Base-by-base conservation (phyloP, 2,888 invertebrate genomes). In the Volucella bombylans region DNA sequence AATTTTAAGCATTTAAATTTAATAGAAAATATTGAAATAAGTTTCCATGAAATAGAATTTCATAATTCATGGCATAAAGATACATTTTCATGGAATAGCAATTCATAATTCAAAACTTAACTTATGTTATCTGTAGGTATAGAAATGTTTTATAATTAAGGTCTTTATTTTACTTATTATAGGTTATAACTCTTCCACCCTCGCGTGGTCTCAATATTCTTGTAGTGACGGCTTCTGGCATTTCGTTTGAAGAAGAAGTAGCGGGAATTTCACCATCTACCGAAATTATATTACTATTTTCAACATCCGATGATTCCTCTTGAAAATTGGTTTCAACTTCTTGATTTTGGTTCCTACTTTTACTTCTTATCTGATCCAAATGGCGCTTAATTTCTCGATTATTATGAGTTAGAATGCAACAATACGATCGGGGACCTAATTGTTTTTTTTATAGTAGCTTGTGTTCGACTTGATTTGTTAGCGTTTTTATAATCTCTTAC, bases 401-500 rank as follows among this genome's bases (percentile, higher is more conserved):
- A 57, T 69, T 76, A 23, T 76, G 50, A 38, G 62, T 41, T n/a
- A 67, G 15, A 8, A 77, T 61, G 39, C 81, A 72, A 31, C 41
- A 47, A 68, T 86, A 76, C 9, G 80, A 47, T 38, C 61, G 72
- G 10, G 73, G 74, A 52, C 86, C 83, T 59, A 79, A 52, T 68
- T 72, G 55, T 57, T 81, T 15, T n/a, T 65, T 81, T 73, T 59
- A 86, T 57, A 12, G 57, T 68, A 52, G 86, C 87, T 64, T 81
- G 68, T 11, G 80, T 50, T 82, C 85, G 82, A 68, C 67, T 64
- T 61, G 68, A 31, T 67, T 86, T 86, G 14, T 87, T 87, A 47
- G 78, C 72, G 59, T 87, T 69, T 18, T 74, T 71, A 74, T 80
- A 86, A 50, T 83, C 83, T 62, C 78, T 67, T n/a, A 79, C 69